Evolutionary conservation across 2,113 vertebrate species (phyloP), one percentile per base, ranked within the genome.

Genomic region (Fulica atra): DNA sequence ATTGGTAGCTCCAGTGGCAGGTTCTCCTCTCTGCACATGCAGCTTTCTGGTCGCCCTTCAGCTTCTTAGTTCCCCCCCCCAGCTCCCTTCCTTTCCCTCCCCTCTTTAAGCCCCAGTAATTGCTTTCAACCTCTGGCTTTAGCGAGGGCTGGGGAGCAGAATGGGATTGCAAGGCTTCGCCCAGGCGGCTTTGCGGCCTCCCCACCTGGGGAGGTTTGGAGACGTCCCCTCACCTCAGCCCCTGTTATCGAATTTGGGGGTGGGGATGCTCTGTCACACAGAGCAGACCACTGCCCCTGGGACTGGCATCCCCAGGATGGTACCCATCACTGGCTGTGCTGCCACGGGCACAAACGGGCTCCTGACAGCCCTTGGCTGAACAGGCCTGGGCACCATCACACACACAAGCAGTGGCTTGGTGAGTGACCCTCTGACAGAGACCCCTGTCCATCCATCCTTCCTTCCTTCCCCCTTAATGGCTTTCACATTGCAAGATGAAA

Each of bases 1-100:
- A 98, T 98, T 98, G 98, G 98, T 93, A 95, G 97, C 97, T 96
- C 96, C 78, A 81, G 98, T 98, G 98, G 98, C 98, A 98, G 98
- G 98, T 98, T 98, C 97, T 97, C 95, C 92, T 93, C 93, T 94
- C 73, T 12, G 70, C 90, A 46, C 95, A 81, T 10, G 7, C 86
- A 79, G 93, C 95, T 88, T 74, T 92, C 94, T n/a, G 89, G 88
- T 89, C 66, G 7, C 86, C 88, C 89, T 92, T 95, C 96, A 83
- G 94, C 80, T 71, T 68, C 8, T 15, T 31, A 26, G 38, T 44
- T 31, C n/a, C 9, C 3, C 9, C 18, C 46, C 7, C 7, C 6
- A 17, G 8, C 48, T 5, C 10, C 42, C 21, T 82, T 73, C 81
- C 86, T 74, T 56, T 21, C 57, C 79, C 61, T 91, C 82, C 96